Percentiles rank a stretch among this genome's conserved stretches.
Conservation (phyloP, 2,113 vertebrate species). For the Nycticorax nycticorax region DNA sequence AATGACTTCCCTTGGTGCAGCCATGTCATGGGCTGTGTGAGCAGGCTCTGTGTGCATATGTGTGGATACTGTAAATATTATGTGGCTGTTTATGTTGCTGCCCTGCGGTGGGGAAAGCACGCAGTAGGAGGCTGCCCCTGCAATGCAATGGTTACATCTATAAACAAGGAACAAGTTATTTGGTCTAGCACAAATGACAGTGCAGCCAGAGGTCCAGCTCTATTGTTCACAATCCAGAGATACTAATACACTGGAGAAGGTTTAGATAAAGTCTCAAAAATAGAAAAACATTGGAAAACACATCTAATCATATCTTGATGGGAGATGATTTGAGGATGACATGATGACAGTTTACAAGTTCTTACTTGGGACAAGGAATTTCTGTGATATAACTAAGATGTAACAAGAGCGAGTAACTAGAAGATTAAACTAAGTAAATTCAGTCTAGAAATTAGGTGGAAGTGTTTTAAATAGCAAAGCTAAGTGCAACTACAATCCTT, state of each 20-base stretch:
- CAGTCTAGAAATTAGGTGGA: not conserved
- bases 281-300: not conserved
- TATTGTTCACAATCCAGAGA: not conserved
- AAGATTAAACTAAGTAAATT: not conserved
- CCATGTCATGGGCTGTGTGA: not conserved
- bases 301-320: not conserved
- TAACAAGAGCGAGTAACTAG: not conserved
- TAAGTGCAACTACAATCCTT: not conserved
- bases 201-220: not conserved
- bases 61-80: not conserved
- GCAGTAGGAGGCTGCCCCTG: not conserved
- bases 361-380: not conserved
- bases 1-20: not conserved
- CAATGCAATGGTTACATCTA: accelerated
- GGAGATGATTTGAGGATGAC: not conserved
- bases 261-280: not conserved
- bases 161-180: not conserved
- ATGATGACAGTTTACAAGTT: not conserved
- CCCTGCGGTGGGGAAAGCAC: not conserved
- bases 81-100: not conserved
- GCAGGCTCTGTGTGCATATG: not conserved
- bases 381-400: not conserved
- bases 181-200: not conserved
- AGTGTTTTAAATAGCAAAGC: not conserved
- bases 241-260: not conserved